phyloP scores from a whole-genome alignment of 1,140 invertebrate genomes.

The Epicauta chinensis region DNA sequence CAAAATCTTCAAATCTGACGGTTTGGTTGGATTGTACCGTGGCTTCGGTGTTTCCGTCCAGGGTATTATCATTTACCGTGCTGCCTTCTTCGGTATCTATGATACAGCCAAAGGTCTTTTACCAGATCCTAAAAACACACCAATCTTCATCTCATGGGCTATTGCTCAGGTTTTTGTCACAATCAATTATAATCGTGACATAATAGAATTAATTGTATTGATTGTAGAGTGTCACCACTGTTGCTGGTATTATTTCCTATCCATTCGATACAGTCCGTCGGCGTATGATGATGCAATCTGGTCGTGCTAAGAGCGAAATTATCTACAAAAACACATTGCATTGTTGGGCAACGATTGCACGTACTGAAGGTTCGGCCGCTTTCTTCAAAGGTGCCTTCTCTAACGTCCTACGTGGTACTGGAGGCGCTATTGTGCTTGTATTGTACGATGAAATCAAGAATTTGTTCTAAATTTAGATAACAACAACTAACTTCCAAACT shows the following conservation, averaged over 20 bases:
- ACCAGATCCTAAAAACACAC: conserved; percentile 74
- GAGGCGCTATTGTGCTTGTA: conserved; percentile 70
- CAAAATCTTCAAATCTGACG: conserved; percentile 80
- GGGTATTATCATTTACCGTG: conserved; percentile 81
- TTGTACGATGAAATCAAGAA: conserved; percentile 73
- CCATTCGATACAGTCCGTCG: conserved; percentile 85
- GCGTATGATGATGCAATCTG: conserved; percentile 87
- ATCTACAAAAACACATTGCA: conserved; percentile 67
- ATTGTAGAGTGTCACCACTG: conserved; percentile 38
- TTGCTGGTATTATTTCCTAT: conserved; percentile 64
- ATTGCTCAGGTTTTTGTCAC: conserved; percentile 63
- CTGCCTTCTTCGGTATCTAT: conserved; percentile 88
- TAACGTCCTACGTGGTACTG: conserved; percentile 70
- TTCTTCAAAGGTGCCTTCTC: conserved; percentile 81
- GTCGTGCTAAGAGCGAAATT: conserved; percentile 56
- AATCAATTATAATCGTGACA: not conserved
- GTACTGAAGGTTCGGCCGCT: conserved; percentile 56
- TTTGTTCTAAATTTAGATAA: conserved; percentile 40
- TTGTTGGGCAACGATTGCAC: conserved; percentile 65
- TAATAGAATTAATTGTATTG: conserved; percentile 3
- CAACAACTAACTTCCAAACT: too few relatives aligned
- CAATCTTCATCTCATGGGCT: conserved; percentile 68
- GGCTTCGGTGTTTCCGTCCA: conserved; percentile 88
- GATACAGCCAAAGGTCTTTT: conserved; percentile 86
- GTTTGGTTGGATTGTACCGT: conserved; percentile 75